Percentiles rank a stretch among this genome's conserved stretches.
Evolutionary conservation across 2,888 invertebrate species (phyloP).

Genomic region (Xestia xanthographa): DNA sequence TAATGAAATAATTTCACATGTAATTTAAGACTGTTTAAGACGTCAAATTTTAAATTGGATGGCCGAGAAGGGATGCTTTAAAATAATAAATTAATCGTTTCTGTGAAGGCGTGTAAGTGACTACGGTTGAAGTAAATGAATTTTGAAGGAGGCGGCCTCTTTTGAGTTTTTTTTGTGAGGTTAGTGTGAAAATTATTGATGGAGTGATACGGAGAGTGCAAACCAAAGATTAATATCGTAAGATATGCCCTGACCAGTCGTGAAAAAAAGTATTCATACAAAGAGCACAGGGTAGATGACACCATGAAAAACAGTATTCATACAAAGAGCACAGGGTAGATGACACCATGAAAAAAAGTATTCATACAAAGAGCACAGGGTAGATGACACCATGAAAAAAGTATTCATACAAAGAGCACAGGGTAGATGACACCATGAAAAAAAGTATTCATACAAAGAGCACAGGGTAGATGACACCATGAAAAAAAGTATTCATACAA

Average conservation of each 20-base stretch:
- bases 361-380: too few species aligned
- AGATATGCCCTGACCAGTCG: neutral
- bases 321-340: too few species aligned
- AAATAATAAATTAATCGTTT: conserved; percentile 89
- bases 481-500: too few species aligned
- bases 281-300: too few species aligned
- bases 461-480: too few species aligned
- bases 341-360: too few species aligned
- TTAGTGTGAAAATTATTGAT: conserved; percentile 69
- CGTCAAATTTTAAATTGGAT: conserved; percentile 91
- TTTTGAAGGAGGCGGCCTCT: conserved; percentile 70
- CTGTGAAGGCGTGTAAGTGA: conserved; percentile 82
- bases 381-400: too few species aligned
- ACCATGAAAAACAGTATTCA: too few species aligned
- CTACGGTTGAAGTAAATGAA: conserved; percentile 80
- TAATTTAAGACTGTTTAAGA: conserved; percentile 91
- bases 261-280: neutral
- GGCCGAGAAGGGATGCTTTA: conserved; percentile 87
- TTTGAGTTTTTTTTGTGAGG: conserved; percentile 44
- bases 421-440: too few species aligned
- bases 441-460: too few species aligned
- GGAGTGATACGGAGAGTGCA: conserved; percentile 50
- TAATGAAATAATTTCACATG: conserved; percentile 90
- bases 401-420: too few species aligned
- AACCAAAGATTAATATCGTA: neutral